A percentile compares a stretch with the other conserved stretches of the same genome.
phyloP scores from a whole-genome alignment of 2,888 invertebrate genomes.

The Limnephilus marmoratus region DNA sequence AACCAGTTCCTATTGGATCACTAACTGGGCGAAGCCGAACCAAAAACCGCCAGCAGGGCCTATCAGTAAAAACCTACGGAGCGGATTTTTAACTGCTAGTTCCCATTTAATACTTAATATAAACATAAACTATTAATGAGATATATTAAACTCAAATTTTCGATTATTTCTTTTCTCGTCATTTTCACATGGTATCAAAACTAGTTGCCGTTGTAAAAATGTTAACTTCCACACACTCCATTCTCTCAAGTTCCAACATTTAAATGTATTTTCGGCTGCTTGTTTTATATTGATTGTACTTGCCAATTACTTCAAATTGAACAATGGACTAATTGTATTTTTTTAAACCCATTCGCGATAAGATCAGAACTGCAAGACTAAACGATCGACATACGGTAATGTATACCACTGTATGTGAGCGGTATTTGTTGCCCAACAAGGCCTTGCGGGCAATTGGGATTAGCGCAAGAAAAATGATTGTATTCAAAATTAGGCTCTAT shows the following conservation, averaged over 20 bases:
- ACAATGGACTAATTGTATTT: constrained; percentile 43
- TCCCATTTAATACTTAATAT: not conserved
- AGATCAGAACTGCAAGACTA: constrained; percentile 14
- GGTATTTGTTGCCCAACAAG: constrained; percentile 37
- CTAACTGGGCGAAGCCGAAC: too few relatives aligned
- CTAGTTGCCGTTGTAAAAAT: not conserved
- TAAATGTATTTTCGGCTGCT: not conserved
- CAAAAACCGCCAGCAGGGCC: too few relatives aligned
- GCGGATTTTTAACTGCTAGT: too few relatives aligned
- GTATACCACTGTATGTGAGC: not conserved
- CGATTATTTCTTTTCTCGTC: not conserved
- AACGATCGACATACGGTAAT: constrained; percentile 37
- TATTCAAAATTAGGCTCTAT: constrained; percentile 41
- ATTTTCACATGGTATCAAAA: not conserved
- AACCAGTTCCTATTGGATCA: too few relatives aligned
- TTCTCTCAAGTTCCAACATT: not conserved
- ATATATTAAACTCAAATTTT: not conserved
- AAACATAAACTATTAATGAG: not conserved
- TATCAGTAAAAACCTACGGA: too few relatives aligned
- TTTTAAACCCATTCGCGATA: constrained; percentile 6
- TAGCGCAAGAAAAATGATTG: constrained; percentile 49
- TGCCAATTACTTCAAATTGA: constrained; percentile 24
- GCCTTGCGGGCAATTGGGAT: constrained; percentile 28
- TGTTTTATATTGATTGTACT: constrained; percentile 12
- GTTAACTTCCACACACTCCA: not conserved